These are phyloP conservation scores for Brachynemurus nebulosus DNA, from an alignment of 2,888 invertebrate genomes.

Conservation along the genomic window DNA sequence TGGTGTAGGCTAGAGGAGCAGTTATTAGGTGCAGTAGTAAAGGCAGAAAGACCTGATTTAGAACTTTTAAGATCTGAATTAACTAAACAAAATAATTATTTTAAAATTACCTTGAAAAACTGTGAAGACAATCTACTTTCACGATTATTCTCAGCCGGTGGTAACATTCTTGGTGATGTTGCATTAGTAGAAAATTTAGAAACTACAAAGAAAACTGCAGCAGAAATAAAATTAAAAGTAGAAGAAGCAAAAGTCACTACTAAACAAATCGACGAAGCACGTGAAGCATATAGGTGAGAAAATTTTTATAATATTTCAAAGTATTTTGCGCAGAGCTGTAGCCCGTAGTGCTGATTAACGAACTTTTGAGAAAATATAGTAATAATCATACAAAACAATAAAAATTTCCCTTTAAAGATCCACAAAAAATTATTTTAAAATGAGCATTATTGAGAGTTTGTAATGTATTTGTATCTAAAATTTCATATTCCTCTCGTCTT, in stretches of 20 bases:
- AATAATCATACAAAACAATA: too few species aligned
- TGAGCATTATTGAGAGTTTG: too few species aligned
- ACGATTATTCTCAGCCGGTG: conserved; percentile 77
- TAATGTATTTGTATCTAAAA: too few species aligned
- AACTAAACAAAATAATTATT: conserved; percentile 86
- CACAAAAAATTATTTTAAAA: too few species aligned
- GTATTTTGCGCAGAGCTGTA: too few species aligned
- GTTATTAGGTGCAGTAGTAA: conserved; percentile 82
- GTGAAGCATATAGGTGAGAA: conserved; percentile 65
- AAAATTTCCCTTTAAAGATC: too few species aligned
- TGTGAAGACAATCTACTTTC: conserved; percentile 85
- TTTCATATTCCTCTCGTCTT: too few species aligned
- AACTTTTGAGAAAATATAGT: too few species aligned
- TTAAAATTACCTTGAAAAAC: conserved; percentile 80
- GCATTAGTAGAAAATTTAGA: conserved; percentile 85
- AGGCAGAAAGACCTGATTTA: conserved; percentile 82
- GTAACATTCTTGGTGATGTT: conserved; percentile 81
- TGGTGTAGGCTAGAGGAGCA: conserved; percentile 67
- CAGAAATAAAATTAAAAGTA: conserved; percentile 77
- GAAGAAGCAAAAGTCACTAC: conserved; percentile 76
- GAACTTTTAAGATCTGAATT: conserved; percentile 68
- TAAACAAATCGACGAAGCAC: conserved; percentile 76
- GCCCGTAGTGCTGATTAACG: too few species aligned
- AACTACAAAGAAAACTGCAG: conserved; percentile 84
- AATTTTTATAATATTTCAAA: too few species aligned